phyloP scores from a whole-genome alignment of 2,797 vertebrate genomes.

The Phaenicophaeus curvirostris region DNA sequence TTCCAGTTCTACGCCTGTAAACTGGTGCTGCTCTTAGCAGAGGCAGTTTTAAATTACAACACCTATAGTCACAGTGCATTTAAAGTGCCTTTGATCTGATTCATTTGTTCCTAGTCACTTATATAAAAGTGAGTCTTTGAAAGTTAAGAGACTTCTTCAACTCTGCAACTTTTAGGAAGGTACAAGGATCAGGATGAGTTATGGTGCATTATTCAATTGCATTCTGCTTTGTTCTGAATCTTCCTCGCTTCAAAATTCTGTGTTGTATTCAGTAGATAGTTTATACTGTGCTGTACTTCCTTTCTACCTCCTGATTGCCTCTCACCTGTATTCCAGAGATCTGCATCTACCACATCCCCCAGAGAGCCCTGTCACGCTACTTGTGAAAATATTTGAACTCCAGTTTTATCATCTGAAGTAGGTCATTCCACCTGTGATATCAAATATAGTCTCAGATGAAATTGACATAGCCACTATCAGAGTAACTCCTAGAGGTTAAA shows the following conservation, averaged over 20 bases:
- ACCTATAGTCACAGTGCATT: neutral
- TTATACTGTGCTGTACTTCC: neutral
- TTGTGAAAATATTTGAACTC: neutral
- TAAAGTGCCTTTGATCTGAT: neutral
- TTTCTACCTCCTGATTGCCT: neutral
- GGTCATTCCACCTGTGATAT: neutral
- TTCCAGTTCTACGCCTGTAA: neutral
- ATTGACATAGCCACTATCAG: neutral
- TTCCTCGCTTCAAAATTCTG: too few relatives aligned
- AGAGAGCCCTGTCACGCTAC: neutral
- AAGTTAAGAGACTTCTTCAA: neutral
- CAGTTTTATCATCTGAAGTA: neutral
- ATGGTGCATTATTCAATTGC: rapidly evolving
- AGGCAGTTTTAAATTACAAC: neutral
- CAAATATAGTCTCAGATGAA: neutral
- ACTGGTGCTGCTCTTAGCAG: neutral
- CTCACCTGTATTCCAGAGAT: neutral
- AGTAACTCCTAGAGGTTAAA: neutral
- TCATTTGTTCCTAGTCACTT: neutral
- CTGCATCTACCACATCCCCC: neutral
- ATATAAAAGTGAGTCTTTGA: neutral
- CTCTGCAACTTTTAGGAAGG: neutral
- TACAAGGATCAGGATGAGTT: neutral
- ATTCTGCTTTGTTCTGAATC: neutral
- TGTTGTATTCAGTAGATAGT: neutral